Evolutionary conservation across 2,888 invertebrate genomes (phyloP), one percentile per base, ranked within the genome.

Genomic region (Helleia helle): DNA sequence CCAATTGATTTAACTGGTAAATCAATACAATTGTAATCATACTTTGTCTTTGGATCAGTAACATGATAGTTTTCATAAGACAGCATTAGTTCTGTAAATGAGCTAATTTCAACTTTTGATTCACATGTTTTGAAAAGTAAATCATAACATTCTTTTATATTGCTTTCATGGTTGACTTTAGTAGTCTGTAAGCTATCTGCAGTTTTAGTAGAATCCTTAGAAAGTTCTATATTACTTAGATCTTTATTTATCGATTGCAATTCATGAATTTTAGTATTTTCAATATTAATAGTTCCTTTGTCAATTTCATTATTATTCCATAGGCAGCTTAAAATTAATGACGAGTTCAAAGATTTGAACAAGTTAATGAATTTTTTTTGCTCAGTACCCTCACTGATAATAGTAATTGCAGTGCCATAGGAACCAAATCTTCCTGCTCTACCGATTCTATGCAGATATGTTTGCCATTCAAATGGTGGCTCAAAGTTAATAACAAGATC

Each of bases 401-500:
- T 88, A 37, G 91, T 91, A 8, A 97, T 87, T 15, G 94, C 91
- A 42, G 89, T 87, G 38, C 96, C 97, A 66, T 89, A 89, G 1
- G 93, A 90, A 1, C 98, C 99, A 85, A 92, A 99, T 46, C 99
- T 87, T 0, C 99, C 99, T 29, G 97, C 96, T 56, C 99, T 88
- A 1, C 99, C 99, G 65, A 97, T 96, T 60, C 99, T 87, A 80
- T 99, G 99, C 48, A 97, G 87, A 83, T 97, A 97, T 11, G 94
- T 95, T 49, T 92, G 90, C 52, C 89, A 86, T 59, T 93, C 91
- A 48, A 62, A 62, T 1, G 99, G 96, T 18, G 94, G 81, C 65
- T 98, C 98, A 60, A 97, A 88, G 72, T 99, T 98, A 5, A 99
- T 88, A 0, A 99, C 93, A 44, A 99, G 72, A 84, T 99, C 95